Evolutionary conservation across 2,113 vertebrate genomes (phyloP).

Genomic region (Mastomys coucha): DNA sequence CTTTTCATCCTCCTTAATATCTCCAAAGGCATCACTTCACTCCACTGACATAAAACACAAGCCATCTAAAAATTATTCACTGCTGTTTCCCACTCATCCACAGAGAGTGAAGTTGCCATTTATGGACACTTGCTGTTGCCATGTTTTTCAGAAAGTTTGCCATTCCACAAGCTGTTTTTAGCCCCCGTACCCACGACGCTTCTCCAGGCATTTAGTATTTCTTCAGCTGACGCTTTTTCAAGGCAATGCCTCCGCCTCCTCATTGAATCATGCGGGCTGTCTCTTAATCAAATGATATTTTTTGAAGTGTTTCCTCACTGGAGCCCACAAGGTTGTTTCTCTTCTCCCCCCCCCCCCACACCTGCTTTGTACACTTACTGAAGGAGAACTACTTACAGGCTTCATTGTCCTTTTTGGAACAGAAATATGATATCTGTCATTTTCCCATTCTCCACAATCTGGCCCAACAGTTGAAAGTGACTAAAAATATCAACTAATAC

Average conservation of each 20-base stretch:
- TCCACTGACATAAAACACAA: slow-evolving; percentile 72
- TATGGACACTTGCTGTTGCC: slow-evolving; percentile 76
- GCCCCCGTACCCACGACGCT: slow-evolving; percentile 81
- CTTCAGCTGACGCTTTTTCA: slow-evolving; percentile 87
- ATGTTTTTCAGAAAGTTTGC: slow-evolving; percentile 78
- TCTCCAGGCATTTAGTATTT: slow-evolving; percentile 85
- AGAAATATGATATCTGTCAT: slow-evolving; percentile 79
- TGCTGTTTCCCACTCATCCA: slow-evolving; percentile 79
- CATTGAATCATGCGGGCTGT: slow-evolving; percentile 88
- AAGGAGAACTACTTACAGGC: slow-evolving; percentile 64
- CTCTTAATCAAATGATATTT: slow-evolving; percentile 89
- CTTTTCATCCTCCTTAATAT: slow-evolving; percentile 78
- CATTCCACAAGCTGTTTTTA: slow-evolving; percentile 82
- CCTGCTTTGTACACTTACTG: slow-evolving; percentile 81
- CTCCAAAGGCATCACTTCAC: slow-evolving; percentile 76
- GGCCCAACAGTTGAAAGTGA: slow-evolving; percentile 76
- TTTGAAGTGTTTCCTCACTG: slow-evolving; percentile 88
- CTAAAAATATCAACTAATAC: slow-evolving; percentile 83
- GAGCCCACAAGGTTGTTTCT: slow-evolving; percentile 87
- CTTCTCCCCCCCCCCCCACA: slow-evolving; percentile 77
- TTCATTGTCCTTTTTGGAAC: slow-evolving; percentile 56
- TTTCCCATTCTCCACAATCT: slow-evolving; percentile 82
- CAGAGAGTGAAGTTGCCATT: slow-evolving; percentile 78
- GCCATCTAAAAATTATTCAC: slow-evolving; percentile 77
- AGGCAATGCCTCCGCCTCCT: slow-evolving; percentile 89